A percentile compares a stretch with the other conserved stretches of the same genome.
Evolutionary conservation across 2,113 vertebrate genomes (phyloP).

Genomic region (Phyllostomus discolor): DNA sequence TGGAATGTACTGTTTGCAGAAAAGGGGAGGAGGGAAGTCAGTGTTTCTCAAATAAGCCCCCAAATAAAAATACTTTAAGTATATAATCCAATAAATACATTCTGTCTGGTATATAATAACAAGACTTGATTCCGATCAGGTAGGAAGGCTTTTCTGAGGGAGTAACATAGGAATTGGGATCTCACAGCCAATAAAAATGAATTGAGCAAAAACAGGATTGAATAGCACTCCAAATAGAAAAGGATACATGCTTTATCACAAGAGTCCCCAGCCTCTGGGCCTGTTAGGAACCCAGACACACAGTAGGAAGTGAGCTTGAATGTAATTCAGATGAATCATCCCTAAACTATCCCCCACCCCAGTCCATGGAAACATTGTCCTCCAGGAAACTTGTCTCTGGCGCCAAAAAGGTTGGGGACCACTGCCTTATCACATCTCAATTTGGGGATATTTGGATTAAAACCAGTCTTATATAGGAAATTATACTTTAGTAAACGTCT

Average conservation of each 20-base stretch:
- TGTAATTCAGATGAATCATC: too few species aligned
- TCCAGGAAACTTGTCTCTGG: too few species aligned
- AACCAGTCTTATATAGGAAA: not conserved
- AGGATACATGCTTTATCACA: not conserved
- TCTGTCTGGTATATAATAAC: not conserved
- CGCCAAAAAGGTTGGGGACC: too few species aligned
- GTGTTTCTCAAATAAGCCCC: conserved; percentile 8
- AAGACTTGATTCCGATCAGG: not conserved
- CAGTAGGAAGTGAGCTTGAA: too few species aligned
- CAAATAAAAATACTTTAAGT: not conserved
- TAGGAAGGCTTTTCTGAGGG: conserved; percentile 8
- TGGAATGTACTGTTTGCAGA: not conserved
- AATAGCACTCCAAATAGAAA: not conserved
- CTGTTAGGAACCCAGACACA: too few species aligned
- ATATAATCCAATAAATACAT: not conserved
- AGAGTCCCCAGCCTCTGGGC: too few species aligned
- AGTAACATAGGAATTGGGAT: not conserved
- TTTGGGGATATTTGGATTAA: not conserved
- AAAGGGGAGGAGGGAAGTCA: not conserved
- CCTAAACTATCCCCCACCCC: too few species aligned
- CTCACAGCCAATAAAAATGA: not conserved
- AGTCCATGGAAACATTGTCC: too few species aligned
- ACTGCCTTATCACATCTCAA: not conserved
- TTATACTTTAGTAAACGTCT: not conserved
- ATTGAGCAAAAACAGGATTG: not conserved